Conservation (phyloP, 1,140 invertebrate genomes). For the Trichoplusia ni region DNA sequence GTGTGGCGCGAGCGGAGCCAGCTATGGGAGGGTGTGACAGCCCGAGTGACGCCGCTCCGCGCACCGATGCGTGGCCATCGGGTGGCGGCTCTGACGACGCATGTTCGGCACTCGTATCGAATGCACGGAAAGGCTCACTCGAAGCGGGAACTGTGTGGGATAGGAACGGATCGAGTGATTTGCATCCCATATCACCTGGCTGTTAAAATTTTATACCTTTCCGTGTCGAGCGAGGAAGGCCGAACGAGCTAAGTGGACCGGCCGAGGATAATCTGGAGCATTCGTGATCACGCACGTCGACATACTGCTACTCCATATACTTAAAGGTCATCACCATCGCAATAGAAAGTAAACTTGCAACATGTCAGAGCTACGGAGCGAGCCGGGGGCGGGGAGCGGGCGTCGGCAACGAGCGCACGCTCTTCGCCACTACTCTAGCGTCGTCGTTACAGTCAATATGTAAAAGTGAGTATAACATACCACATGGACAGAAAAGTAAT, state of each 20-base stretch:
- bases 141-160: conserved; percentile 57
- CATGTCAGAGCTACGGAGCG: conserved; percentile 71
- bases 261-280: conserved; percentile 75
- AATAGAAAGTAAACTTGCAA: conserved; percentile 75
- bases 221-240: conserved; percentile 79
- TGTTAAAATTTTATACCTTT: conserved; percentile 80
- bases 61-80: conserved; percentile 35
- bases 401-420: conserved; percentile 55
- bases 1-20: conserved; percentile 79
- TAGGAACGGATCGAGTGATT: conserved; percentile 67
- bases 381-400: conserved; percentile 61
- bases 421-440: conserved; percentile 63
- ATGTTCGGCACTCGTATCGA: conserved; percentile 31
- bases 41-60: conserved; percentile 58
- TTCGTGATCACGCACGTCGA: conserved; percentile 78
- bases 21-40: conserved; percentile 58
- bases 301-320: conserved; percentile 79
- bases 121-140: conserved; percentile 58
- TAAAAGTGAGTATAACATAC: conserved; percentile 73
- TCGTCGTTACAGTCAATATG: conserved; percentile 64
- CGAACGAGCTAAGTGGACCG: conserved; percentile 78
- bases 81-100: too few species aligned
- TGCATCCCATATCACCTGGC: conserved; percentile 81
- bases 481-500: conserved; percentile 79
- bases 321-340: conserved; percentile 71